phyloP scores from a whole-genome alignment of 2,113 vertebrate genomes.

The Psephotus haematonotus region DNA sequence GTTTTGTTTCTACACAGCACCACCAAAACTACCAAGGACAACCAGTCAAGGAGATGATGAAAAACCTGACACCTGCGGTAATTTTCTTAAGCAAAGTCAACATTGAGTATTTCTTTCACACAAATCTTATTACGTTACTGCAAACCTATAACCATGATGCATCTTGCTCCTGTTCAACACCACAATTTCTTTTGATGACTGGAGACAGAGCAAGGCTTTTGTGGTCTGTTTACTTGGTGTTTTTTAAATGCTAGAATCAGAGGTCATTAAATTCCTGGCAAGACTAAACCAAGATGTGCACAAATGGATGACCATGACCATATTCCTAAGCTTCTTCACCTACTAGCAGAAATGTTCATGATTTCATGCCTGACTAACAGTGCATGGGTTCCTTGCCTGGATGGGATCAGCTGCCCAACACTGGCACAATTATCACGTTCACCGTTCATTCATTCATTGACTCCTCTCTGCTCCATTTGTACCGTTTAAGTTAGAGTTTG shows the following conservation, averaged over 20 bases:
- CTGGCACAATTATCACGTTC: neutral
- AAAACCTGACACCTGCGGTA: neutral
- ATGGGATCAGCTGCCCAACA: neutral
- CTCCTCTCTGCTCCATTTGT: neutral
- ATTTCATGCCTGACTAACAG: neutral
- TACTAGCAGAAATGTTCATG: neutral
- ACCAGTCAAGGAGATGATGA: neutral
- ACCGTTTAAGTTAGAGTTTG: rapidly evolving
- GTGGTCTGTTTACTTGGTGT: neutral
- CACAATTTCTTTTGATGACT: neutral
- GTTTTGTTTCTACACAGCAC: constrained; percentile 2
- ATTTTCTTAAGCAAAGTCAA: constrained; percentile 34
- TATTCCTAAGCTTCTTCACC: neutral
- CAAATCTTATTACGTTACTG: neutral
- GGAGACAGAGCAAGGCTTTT: neutral
- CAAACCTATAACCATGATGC: neutral
- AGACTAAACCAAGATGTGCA: neutral
- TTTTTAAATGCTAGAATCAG: neutral
- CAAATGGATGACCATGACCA: neutral
- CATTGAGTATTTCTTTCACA: constrained; percentile 13
- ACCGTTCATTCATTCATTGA: neutral
- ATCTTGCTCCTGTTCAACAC: neutral
- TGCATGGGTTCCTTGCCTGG: neutral
- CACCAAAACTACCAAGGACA: constrained; percentile 38
- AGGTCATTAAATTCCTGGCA: neutral